phyloP scores from a whole-genome alignment of 2,888 invertebrate species.

The Dryococelus australis region DNA sequence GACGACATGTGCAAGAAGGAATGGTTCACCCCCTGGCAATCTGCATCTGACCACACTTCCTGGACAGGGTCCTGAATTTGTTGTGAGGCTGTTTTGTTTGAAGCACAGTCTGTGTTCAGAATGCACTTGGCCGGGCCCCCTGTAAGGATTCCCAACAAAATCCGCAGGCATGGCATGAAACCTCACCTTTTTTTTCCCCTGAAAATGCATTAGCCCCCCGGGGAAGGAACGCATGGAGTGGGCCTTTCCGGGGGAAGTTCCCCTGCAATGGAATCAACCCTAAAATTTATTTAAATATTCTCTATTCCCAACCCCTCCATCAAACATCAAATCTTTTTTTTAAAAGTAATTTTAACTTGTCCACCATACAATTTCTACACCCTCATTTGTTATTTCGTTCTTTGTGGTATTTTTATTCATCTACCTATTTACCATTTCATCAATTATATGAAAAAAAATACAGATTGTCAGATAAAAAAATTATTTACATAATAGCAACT shows the following conservation, averaged over 20 bases:
- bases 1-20: constrained; percentile 64
- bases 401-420: no score
- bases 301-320: no score
- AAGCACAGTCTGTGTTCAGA: constrained; percentile 61
- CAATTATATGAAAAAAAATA: no score
- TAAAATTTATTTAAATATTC: constrained; percentile 36
- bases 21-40: constrained; percentile 56
- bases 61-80: constrained; percentile 67
- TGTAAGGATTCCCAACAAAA: constrained; percentile 71
- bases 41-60: constrained; percentile 57
- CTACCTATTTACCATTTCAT: no score
- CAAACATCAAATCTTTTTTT: no score
- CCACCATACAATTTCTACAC: no score
- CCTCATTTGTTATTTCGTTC: no score
- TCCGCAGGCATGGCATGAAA: constrained; percentile 63
- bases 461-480: no score
- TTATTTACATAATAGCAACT: no score
- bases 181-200: constrained; percentile 63
- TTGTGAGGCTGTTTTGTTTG: constrained; percentile 59
- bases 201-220: constrained; percentile 69
- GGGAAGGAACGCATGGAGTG: constrained; percentile 69
- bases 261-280: constrained; percentile 51
- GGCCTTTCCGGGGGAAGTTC: constrained; percentile 63
- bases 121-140: constrained; percentile 59
- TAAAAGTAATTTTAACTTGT: no score